phyloP scores from a whole-genome alignment of 1,140 invertebrate species.

The Apis dorsata region DNA sequence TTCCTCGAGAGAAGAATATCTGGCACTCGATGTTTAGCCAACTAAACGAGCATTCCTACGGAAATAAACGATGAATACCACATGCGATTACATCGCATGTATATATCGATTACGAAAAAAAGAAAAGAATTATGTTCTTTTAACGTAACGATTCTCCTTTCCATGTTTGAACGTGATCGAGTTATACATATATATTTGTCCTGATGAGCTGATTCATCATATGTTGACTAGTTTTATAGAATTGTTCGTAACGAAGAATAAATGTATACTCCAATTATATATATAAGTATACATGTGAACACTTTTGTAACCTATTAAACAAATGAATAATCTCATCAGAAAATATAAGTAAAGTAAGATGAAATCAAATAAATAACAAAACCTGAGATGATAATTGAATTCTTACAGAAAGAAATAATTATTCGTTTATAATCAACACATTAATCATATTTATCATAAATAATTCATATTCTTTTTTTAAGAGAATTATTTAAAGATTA shows the following conservation, averaged over 20 bases:
- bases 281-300: no score
- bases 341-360: no score
- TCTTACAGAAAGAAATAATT: no score
- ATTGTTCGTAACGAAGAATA: not conserved
- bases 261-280: not conserved
- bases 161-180: constrained; percentile 4
- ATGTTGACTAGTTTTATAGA: not conserved
- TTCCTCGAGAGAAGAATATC: constrained; percentile 19
- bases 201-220: not conserved
- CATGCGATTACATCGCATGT: not conserved
- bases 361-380: no score
- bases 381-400: no score
- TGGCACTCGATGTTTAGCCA: constrained; percentile 28
- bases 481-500: no score
- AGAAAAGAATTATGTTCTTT: constrained; percentile 9
- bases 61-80: constrained; percentile 51
- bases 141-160: constrained; percentile 7
- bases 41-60: not conserved
- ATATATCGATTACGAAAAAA: constrained; percentile 10
- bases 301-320: no score
- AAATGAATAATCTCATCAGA: no score
- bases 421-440: no score
- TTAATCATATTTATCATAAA: not conserved
- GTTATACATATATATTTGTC: not conserved
- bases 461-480: no score